phyloP scores from a whole-genome alignment of 1,140 invertebrate species.

The Antheraea pernyi region DNA sequence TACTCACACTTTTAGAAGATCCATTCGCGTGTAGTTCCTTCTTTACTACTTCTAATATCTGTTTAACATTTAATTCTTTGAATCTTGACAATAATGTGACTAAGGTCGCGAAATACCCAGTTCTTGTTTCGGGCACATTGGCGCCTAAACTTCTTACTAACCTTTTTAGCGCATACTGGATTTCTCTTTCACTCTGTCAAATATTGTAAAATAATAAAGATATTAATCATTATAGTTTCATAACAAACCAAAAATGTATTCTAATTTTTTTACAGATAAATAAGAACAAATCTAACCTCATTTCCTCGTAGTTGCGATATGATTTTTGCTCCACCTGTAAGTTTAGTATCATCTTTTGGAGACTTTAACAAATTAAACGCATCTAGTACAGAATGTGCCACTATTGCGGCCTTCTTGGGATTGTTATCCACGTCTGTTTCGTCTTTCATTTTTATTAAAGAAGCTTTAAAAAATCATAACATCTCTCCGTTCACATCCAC shows the following conservation, averaged over 20 bases:
- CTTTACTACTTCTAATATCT: conserved; percentile 54
- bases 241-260: not conserved
- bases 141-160: conserved; percentile 66
- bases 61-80: conserved; percentile 41
- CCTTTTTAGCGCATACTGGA: conserved; percentile 64
- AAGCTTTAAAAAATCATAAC: conserved; percentile 24
- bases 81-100: conserved; percentile 49
- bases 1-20: conserved; percentile 70
- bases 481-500: conserved; percentile 8
- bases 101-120: conserved; percentile 61
- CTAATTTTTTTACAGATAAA: not conserved
- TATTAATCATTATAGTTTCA: conserved; percentile 22
- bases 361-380: conserved; percentile 62
- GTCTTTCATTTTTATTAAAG: conserved; percentile 51
- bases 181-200: conserved; percentile 72
- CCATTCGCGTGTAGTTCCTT: conserved; percentile 65
- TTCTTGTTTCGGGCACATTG: conserved; percentile 53
- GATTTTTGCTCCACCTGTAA: conserved; percentile 58
- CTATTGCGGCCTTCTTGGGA: conserved; percentile 34
- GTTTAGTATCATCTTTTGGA: conserved; percentile 50
- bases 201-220: conserved; percentile 27
- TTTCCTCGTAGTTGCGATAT: conserved; percentile 50
- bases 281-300: conserved; percentile 53
- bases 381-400: conserved; percentile 58
- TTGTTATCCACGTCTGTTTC: conserved; percentile 28